Percentiles rank a stretch among this genome's conserved stretches.
phyloP scores from a whole-genome alignment of 2,888 invertebrate species.

The Lycophotia porphyrea region DNA sequence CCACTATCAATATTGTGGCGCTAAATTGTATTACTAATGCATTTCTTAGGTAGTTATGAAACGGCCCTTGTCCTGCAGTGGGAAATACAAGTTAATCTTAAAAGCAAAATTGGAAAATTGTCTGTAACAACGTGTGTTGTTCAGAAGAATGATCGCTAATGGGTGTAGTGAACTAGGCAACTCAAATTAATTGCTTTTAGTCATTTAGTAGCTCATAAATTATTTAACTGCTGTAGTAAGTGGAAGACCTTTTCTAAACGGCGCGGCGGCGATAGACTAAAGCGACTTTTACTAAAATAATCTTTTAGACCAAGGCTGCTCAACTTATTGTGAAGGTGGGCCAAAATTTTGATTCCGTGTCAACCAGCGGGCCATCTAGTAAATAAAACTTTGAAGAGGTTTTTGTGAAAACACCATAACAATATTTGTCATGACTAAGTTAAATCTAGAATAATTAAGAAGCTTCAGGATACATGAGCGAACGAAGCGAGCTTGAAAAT shows the following conservation, averaged over 20 bases:
- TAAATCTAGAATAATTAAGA: not conserved
- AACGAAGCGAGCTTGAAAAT: not conserved
- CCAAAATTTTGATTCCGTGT: not conserved
- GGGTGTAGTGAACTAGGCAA: conserved; percentile 16
- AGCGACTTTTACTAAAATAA: conserved; percentile 55
- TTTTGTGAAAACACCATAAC: not conserved
- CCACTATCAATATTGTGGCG: not conserved
- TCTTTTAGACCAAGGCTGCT: conserved; percentile 17
- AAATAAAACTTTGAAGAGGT: not conserved
- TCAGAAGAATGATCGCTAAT: conserved; percentile 4
- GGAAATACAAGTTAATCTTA: not conserved
- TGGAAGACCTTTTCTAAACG: conserved; percentile 18
- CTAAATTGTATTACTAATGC: not conserved
- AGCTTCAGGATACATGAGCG: not conserved
- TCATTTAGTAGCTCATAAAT: conserved; percentile 29
- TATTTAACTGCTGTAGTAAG: conserved; percentile 25
- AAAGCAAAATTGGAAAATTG: not conserved
- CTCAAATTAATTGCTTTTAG: conserved; percentile 34
- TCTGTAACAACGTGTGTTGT: conserved; percentile 18
- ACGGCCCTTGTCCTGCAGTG: too few species aligned
- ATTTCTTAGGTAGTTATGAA: not conserved
- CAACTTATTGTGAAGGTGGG: not conserved
- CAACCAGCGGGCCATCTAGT: not conserved
- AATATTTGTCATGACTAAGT: not conserved
- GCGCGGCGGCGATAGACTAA: conserved; percentile 27